Conservation (phyloP, 2,113 vertebrate species). For the Hepsetus odoe region DNA sequence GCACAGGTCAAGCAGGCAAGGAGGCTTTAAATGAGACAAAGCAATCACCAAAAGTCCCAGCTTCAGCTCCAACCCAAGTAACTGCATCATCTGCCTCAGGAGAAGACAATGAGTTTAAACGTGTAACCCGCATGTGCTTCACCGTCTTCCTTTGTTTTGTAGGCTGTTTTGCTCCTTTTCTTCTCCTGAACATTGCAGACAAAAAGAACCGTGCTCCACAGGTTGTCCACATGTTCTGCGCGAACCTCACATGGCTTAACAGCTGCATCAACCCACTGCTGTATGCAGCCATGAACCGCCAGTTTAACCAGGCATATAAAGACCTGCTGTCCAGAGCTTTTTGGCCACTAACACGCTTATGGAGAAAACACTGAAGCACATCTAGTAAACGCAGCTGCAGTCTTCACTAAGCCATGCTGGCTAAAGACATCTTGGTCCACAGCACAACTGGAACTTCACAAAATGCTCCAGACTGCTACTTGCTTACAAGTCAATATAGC, state of each 20-base stretch:
- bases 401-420: neutral
- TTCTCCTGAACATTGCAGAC: conserved; percentile 82
- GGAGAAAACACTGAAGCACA: conserved; percentile 19
- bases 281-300: conserved; percentile 86
- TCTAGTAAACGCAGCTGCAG: neutral
- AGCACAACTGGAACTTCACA: neutral
- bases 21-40: neutral
- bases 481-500: too few relatives aligned
- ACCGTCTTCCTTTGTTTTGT: conserved; percentile 84
- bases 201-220: conserved; percentile 74
- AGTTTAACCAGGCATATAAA: conserved; percentile 82
- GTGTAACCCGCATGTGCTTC: conserved; percentile 86
- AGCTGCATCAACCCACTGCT: conserved; percentile 87
- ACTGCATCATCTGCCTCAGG: conserved; percentile 56
- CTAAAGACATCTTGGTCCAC: neutral
- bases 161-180: conserved; percentile 81
- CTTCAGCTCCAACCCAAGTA: conserved; percentile 19
- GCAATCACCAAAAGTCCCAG: neutral
- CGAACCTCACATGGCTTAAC: conserved; percentile 89
- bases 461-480: neutral
- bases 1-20: neutral
- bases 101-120: conserved; percentile 77
- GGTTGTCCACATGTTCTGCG: conserved; percentile 81
- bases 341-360: conserved; percentile 59
- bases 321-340: conserved; percentile 66